Base-by-base conservation (phyloP, 1,140 invertebrate genomes). In the Hyles euphorbiae region DNA sequence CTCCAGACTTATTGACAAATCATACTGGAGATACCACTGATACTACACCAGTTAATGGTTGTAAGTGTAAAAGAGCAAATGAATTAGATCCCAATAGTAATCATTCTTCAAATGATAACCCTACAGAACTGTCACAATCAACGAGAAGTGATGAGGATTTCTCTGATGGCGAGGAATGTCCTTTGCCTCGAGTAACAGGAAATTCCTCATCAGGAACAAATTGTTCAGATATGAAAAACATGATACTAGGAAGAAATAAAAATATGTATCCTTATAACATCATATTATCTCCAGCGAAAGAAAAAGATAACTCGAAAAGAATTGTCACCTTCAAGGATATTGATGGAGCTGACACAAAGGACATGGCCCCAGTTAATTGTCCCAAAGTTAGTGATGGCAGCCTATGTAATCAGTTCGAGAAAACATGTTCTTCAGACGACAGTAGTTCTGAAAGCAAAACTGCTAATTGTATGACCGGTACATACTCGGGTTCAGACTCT, bases 241-340 rank as follows among this genome's bases (percentile, higher is more conserved):
- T 88, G 58, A 82, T 86, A 65, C 66, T 86, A 57, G 81, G 84
- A 10, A 63, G 77, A 8, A 84, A 78, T 59, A 57, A 70, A 51
- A 67, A 81, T 57, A 48, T 71, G 3, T 86, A 85, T 70, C 84
- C 84, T 22, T 88, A 86, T 45, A 88, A 83, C 63, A 81, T 88
- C 45, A 62, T 74, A 34, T 45, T 88, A 33, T 86, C 85, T 47
- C 81, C 85, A 34, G 56, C 57, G 12, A 73, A 66, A 64, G 65
- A 72, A 50, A 76, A 61, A 58, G 73, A 79, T 53, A 56, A 66
- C 64, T 60, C 58, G 43, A 78, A 77, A 52, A 72, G 63, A 56
- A 58, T 69, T 5, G 81, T 85, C 34, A 77, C 71, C 56, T 87
- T 87, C 70, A 67, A 78, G 56, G 73, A 85, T 51, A 56, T 50